A percentile compares a stretch with the other conserved stretches of the same genome.
Evolutionary conservation across 2,113 vertebrate genomes (phyloP).

Genomic region (Mugil cephalus): DNA sequence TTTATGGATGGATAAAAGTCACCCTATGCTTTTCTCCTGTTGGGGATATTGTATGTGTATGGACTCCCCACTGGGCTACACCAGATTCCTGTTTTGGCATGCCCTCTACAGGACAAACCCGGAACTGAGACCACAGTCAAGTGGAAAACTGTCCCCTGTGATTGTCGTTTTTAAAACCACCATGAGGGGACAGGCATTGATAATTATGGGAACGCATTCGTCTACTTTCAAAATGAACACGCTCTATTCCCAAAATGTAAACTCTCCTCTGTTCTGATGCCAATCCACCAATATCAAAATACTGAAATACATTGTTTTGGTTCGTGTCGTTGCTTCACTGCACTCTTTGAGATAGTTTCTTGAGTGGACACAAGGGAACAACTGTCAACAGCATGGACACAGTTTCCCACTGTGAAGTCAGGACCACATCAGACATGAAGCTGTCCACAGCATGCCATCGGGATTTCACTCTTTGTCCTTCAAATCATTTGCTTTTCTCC

Average conservation of each 20-base stretch:
- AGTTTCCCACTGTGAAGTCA: constrained; percentile 79
- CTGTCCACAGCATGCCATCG: constrained; percentile 76
- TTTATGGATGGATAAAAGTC: constrained; percentile 69
- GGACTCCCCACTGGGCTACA: constrained; percentile 56
- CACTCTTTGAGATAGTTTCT: constrained; percentile 30
- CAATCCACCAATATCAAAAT: not conserved
- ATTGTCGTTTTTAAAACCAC: constrained; percentile 24
- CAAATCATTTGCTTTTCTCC: constrained; percentile 46
- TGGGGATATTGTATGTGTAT: constrained; percentile 68
- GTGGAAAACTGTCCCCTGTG: constrained; percentile 14
- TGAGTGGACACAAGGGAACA: constrained; percentile 52
- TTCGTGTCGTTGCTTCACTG: not conserved
- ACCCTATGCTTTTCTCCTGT: constrained; percentile 64
- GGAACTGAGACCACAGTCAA: constrained; percentile 68
- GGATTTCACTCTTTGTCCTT: constrained; percentile 75
- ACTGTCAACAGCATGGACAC: constrained; percentile 65
- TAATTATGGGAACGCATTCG: constrained; percentile 2
- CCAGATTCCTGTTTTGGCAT: constrained; percentile 84
- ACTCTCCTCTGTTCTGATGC: not conserved
- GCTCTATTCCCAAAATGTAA: not conserved
- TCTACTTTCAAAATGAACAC: not conserved
- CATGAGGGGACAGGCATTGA: not conserved
- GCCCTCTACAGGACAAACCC: constrained; percentile 89
- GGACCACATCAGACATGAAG: constrained; percentile 78
- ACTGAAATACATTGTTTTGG: not conserved